Evolutionary conservation across 2,888 invertebrate species (phyloP).

Genomic region (Drosophila differens): DNA sequence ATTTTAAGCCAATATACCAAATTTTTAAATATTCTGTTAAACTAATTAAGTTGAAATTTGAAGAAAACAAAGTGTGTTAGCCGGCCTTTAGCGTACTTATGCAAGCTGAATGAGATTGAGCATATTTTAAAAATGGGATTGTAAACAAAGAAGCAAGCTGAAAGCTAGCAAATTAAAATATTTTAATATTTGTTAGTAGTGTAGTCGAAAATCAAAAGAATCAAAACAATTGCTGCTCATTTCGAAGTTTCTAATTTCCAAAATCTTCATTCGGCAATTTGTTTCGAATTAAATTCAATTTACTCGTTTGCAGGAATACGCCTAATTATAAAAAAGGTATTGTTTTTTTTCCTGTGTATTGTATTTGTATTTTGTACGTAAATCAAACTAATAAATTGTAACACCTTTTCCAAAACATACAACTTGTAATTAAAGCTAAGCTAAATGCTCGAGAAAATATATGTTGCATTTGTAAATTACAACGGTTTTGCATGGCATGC

Average conservation of each 20-base stretch:
- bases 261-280: not conserved
- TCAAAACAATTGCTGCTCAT: no score
- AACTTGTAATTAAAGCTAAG: constrained; percentile 34
- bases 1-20: constrained; percentile 12
- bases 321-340: constrained; percentile 41
- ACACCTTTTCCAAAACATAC: constrained; percentile 47
- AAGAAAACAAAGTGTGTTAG: not conserved
- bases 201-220: no score
- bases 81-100: constrained; percentile 9
- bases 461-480: constrained; percentile 20
- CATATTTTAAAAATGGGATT: not conserved
- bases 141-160: not conserved
- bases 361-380: constrained; percentile 63
- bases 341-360: constrained; percentile 65
- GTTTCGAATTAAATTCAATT: constrained; percentile 4
- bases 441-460: constrained; percentile 10
- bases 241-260: not conserved
- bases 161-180: not conserved
- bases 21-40: constrained; percentile 3
- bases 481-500: constrained; percentile 16
- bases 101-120: not conserved
- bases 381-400: constrained; percentile 74
- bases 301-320: constrained; percentile 29
- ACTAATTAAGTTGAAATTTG: not conserved
- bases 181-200: not conserved